Percentiles rank a stretch among this genome's conserved stretches.
These are phyloP conservation scores for Eciton burchellii DNA, from an alignment of 1,140 invertebrate species.

Conservation along the genomic window DNA sequence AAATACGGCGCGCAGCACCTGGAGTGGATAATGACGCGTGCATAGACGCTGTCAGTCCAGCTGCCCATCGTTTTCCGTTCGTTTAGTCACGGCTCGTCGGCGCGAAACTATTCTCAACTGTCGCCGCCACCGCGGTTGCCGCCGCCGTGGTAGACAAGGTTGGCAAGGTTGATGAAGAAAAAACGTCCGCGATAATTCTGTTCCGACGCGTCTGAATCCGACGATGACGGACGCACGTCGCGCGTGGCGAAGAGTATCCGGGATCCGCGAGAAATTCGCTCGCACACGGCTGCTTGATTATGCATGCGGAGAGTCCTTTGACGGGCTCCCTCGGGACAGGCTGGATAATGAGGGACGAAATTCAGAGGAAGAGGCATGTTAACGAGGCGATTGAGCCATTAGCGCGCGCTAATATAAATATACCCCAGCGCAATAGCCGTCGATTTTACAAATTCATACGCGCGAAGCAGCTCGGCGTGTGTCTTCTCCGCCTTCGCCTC, in stretches of 20 bases:
- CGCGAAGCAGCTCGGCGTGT: not conserved
- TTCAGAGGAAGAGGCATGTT: not conserved
- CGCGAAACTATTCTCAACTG: slow-evolving; percentile 64
- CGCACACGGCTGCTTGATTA: slow-evolving; percentile 31
- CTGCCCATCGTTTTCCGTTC: slow-evolving; percentile 63
- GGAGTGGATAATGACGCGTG: slow-evolving; percentile 62
- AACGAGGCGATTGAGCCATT: not conserved
- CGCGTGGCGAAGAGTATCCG: slow-evolving; percentile 19
- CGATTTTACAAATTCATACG: slow-evolving; percentile 28
- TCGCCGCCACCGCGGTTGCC: slow-evolving; percentile 37
- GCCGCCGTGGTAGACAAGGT: slow-evolving; percentile 41
- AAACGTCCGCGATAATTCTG: slow-evolving; percentile 48
- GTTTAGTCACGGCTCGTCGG: slow-evolving; percentile 69
- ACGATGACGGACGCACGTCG: slow-evolving; percentile 18
- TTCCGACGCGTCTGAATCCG: slow-evolving; percentile 52
- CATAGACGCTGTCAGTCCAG: slow-evolving; percentile 67
- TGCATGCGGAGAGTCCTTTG: slow-evolving; percentile 18
- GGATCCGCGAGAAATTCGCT: slow-evolving; percentile 31
- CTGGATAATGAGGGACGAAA: slow-evolving; percentile 25
- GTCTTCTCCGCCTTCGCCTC: slow-evolving; percentile 25
- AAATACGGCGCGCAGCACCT: slow-evolving; percentile 50
- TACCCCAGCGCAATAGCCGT: not conserved
- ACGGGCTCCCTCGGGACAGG: not conserved
- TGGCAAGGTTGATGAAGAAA: slow-evolving; percentile 16
- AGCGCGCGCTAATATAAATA: not conserved